Evolutionary conservation across 2,888 invertebrate species (phyloP), one percentile per base, ranked within the genome.

Genomic region (Hirtodrosophila histrioides): DNA sequence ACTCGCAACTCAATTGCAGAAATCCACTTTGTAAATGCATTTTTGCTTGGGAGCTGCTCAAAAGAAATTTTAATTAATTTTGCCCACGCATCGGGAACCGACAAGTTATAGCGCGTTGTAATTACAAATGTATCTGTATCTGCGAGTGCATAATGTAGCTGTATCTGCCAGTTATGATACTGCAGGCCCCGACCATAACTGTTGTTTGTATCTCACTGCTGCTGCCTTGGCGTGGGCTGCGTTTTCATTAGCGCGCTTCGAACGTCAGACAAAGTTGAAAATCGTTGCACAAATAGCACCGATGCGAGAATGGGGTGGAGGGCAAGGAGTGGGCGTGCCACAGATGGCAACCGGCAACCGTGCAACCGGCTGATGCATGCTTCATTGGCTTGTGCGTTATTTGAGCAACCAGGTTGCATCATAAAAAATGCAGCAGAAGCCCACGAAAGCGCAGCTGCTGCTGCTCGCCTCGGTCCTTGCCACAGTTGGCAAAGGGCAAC

Each of bases 351-450:
- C 57, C 67, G 68, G 63, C 69, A 62, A 56, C 7, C 57, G 69
- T 69, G 63, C 69, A 62, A 56, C 7, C 41, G 12, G 44, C 61
- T 70, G 81, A 64, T 50, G 73, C 71, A 85, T 79, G 86, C 85
- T 88, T 86, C 89, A 89, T 88, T 89, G 89, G 79, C 87, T 86
- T 76, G 70, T 87, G 84, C 86, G 80, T 86, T 90, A 89, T 89
- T 89, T 88, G 88, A 88, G 80, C 83, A 87, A 81, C 85, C 85
- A 81, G 88, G 80, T 85, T 88, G 78, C 70, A 71, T 67, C 86
- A 90, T 90, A 78, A 89, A 89, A 89, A 89, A 89, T 89, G 78
- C 83, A 89, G 69, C 65, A 87, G 71, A 68, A 77, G 71, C 75
- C 85, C 70, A 85, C 78, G 71, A 78, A 76, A 76, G 72, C 75